Conservation (phyloP, 1,140 invertebrate genomes). For the Leptinotarsa lineolata region DNA sequence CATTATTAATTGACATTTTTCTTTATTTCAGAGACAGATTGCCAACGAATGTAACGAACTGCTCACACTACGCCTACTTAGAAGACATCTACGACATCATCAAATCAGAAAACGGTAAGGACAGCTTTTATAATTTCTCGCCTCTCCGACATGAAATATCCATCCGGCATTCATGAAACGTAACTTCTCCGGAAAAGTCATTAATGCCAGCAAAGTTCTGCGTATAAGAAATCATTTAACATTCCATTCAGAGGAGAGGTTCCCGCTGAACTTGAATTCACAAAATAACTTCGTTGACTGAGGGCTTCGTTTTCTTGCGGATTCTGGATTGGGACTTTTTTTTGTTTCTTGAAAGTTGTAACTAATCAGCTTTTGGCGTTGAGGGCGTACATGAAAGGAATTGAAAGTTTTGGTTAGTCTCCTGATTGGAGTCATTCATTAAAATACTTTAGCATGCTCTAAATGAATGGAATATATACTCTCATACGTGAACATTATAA, state of each 20-base stretch:
- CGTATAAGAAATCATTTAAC: conserved; percentile 11
- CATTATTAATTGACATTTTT: not conserved
- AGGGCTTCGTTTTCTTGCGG: not conserved
- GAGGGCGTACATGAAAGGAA: too few species aligned
- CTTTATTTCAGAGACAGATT: conserved; percentile 53
- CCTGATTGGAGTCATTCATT: too few species aligned
- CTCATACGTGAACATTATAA: too few species aligned
- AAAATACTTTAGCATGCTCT: too few species aligned
- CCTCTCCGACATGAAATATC: not conserved
- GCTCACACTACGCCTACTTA: conserved; percentile 56
- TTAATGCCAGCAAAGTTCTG: not conserved
- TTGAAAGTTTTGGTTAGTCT: too few species aligned
- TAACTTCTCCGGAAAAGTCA: not conserved
- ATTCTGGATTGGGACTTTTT: too few species aligned
- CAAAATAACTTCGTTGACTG: not conserved
- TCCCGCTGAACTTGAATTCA: not conserved
- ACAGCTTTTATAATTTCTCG: not conserved
- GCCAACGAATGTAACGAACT: conserved; percentile 52
- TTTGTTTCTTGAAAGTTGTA: too few species aligned
- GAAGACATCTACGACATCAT: conserved; percentile 57
- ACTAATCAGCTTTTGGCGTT: too few species aligned
- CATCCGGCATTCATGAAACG: not conserved
- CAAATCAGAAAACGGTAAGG: conserved; percentile 45
- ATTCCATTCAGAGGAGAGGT: not conserved
- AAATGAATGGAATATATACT: too few species aligned